Evolutionary conservation across 2,113 vertebrate genomes (phyloP).

Genomic region (Zeus faber): DNA sequence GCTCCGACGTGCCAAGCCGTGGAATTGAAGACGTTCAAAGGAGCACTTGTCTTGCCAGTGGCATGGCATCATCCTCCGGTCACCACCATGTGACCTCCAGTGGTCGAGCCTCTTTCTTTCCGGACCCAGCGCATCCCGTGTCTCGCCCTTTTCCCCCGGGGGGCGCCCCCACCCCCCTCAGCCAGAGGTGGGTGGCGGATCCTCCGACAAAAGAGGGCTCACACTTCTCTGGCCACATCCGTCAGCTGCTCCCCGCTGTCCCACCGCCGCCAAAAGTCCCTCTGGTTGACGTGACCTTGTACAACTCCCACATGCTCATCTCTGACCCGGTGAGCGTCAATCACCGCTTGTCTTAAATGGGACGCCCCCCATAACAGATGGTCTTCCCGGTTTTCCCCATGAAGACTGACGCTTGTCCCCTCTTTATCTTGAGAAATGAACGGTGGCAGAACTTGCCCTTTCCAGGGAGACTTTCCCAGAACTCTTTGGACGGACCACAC

Average conservation of each 20-base stretch:
- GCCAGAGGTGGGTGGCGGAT: conserved; percentile 44
- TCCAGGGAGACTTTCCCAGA: too few species aligned
- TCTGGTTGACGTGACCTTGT: conserved; percentile 52
- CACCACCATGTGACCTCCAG: conserved; percentile 20
- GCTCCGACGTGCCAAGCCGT: not conserved
- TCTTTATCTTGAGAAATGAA: too few species aligned
- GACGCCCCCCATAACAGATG: conserved; percentile 31
- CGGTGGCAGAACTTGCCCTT: too few species aligned
- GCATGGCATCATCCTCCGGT: conserved; percentile 9
- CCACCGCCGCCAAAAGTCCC: too few species aligned
- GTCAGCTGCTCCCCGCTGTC: not conserved
- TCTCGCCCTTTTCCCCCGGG: too few species aligned
- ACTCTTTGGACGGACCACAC: too few species aligned
- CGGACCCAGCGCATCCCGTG: conserved; percentile 13
- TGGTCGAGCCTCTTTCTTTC: conserved; percentile 25
- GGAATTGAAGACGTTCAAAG: not conserved
- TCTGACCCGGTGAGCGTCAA: conserved; percentile 52
- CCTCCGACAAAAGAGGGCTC: conserved; percentile 66
- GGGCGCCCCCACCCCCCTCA: conserved; percentile 19
- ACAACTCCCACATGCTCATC: conserved; percentile 48
- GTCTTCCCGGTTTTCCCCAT: too few species aligned
- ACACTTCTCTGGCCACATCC: conserved; percentile 38
- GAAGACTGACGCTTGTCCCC: too few species aligned
- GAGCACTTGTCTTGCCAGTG: conserved; percentile 2
- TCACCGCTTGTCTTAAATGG: conserved; percentile 36